A percentile compares a stretch with the other conserved stretches of the same genome.
Evolutionary conservation across 2,888 invertebrate species (phyloP).

Genomic region (Heliconius erato): DNA sequence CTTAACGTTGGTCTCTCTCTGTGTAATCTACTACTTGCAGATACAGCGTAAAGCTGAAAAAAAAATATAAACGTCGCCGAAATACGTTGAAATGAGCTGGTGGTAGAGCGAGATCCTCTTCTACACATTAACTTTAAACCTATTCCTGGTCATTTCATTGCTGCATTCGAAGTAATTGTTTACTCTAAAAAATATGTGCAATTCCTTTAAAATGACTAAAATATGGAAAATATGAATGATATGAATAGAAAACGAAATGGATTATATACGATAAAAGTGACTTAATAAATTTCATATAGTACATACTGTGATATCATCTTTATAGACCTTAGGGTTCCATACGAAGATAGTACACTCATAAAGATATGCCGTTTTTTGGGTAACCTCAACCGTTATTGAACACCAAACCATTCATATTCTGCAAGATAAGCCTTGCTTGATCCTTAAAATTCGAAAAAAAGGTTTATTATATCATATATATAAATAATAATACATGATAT

Average conservation of each 20-base stretch:
- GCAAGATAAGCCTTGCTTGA: neutral
- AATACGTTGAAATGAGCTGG: too few species aligned
- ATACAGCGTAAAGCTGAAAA: too few species aligned
- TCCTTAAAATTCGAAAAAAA: neutral
- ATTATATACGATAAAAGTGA: neutral
- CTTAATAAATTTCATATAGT: conserved; percentile 1
- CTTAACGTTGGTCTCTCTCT: too few species aligned
- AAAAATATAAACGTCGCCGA: too few species aligned
- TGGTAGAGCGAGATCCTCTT: too few species aligned
- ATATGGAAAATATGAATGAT: neutral
- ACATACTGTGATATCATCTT: conserved; percentile 31
- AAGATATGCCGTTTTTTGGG: conserved; percentile 32
- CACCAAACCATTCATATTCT: conserved; percentile 21
- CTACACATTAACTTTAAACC: too few species aligned
- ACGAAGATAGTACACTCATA: conserved; percentile 35
- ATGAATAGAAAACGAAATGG: neutral
- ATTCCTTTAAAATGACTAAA: neutral
- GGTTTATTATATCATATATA: neutral
- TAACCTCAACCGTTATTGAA: conserved; percentile 17
- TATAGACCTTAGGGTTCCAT: conserved; percentile 32
- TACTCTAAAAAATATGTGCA: too few species aligned
- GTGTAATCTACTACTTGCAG: too few species aligned
- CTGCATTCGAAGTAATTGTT: too few species aligned
- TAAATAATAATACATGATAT: too few species aligned
- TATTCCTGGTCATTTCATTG: too few species aligned